phyloP scores from a whole-genome alignment of 1,140 invertebrate genomes.

The Drosophila lacertosa region DNA sequence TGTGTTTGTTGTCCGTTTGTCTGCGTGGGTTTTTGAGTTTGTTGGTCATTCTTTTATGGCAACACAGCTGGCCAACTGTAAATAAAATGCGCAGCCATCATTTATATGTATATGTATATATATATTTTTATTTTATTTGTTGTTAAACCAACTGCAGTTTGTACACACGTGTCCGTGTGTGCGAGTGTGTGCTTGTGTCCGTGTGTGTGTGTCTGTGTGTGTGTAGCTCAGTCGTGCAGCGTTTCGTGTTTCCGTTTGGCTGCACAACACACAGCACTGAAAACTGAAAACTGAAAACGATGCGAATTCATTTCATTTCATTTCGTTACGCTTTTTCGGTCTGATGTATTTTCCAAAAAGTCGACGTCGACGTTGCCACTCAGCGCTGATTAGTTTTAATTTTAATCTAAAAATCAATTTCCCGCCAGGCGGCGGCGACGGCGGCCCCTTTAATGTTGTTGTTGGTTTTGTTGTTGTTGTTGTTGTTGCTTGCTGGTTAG shows the following conservation, averaged over 20 bases:
- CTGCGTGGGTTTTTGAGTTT: constrained; percentile 11
- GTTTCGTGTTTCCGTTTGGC: constrained; percentile 76
- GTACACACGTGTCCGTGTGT: constrained; percentile 12
- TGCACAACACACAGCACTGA: constrained; percentile 55
- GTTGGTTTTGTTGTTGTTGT: constrained; percentile 4
- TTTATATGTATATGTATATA: constrained; percentile 65
- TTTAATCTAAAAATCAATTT: constrained; percentile 84
- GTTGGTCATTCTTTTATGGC: constrained; percentile 69
- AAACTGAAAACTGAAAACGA: constrained; percentile 55
- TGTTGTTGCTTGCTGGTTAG: constrained; percentile 3
- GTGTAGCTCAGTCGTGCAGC: constrained; percentile 33
- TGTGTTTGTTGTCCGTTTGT: background rate
- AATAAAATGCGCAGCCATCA: constrained; percentile 76
- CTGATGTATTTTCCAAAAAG: constrained; percentile 70
- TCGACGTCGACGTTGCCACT: constrained; percentile 57
- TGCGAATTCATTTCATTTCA: constrained; percentile 78
- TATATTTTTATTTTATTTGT: constrained; percentile 47
- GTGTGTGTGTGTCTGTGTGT: constrained; percentile 21
- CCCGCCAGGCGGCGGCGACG: constrained; percentile 53
- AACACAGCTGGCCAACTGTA: constrained; percentile 63
- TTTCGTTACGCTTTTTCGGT: constrained; percentile 79
- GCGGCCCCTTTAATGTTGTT: constrained; percentile 8
- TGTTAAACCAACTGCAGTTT: constrained; percentile 60
- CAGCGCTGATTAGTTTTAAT: constrained; percentile 83
- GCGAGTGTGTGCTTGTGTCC: constrained; percentile 23